Percentiles rank a stretch among this genome's conserved stretches.
Conservation (phyloP, 1,140 invertebrate genomes). For the Nasonia vitripennis region DNA sequence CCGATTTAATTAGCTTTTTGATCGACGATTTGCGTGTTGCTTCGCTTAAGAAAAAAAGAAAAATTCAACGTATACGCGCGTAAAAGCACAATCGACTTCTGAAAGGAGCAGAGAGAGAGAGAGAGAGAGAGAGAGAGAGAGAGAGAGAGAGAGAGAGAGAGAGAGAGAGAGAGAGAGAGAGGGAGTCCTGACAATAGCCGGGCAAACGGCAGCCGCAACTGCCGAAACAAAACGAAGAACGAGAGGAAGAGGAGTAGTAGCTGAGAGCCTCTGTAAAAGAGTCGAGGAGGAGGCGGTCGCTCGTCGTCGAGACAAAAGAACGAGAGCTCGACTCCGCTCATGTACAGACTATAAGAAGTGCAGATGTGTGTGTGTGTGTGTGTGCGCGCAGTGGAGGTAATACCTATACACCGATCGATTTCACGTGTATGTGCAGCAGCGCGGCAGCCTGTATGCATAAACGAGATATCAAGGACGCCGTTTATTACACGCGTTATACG, state of each 20-base stretch:
- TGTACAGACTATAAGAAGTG: neutral
- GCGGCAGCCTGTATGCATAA: conserved; percentile 53
- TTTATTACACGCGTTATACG: conserved; percentile 55
- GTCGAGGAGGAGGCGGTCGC: neutral
- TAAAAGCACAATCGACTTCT: neutral
- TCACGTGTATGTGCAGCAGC: conserved; percentile 16
- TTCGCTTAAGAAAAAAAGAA: too few species aligned
- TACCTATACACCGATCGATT: neutral
- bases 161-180: neutral
- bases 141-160: neutral
- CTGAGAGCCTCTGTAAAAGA: neutral
- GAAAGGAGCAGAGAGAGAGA: neutral
- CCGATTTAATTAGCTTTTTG: neutral
- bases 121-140: neutral
- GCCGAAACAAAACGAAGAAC: neutral
- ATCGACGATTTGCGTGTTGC: too few species aligned
- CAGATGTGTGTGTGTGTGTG: too few species aligned
- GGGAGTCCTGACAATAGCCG: neutral
- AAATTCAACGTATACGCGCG: too few species aligned
- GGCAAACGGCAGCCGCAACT: neutral
- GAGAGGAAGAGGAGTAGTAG: neutral
- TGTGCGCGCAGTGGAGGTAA: neutral
- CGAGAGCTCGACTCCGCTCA: neutral
- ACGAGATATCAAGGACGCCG: conserved; percentile 40
- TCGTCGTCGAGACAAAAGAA: conserved; percentile 18